Percentiles rank a stretch among this genome's conserved stretches.
These are phyloP conservation scores for Chiroxiphia lanceolata DNA, from an alignment of 2,797 vertebrate genomes.

Conservation along the genomic window DNA sequence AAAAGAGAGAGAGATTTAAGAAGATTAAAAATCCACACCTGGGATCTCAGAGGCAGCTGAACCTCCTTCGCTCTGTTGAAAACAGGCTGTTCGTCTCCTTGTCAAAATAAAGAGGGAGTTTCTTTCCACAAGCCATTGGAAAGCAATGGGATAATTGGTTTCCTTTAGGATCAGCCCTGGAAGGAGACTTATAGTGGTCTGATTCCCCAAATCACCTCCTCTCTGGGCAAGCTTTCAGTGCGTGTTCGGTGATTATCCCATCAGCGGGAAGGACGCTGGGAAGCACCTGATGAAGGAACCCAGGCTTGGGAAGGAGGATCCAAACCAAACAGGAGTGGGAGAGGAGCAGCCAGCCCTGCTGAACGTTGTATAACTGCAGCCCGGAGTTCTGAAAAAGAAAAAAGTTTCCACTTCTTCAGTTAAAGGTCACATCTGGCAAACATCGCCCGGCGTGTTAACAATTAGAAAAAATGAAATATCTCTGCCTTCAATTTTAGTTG, in stretches of 20 bases:
- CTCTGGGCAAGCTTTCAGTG: not conserved
- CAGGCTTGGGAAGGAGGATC: slow-evolving; percentile 3
- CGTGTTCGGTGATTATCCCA: not conserved
- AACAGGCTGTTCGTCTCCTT: not conserved
- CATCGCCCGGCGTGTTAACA: slow-evolving; percentile 31
- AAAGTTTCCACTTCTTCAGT: slow-evolving; percentile 49
- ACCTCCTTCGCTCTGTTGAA: not conserved
- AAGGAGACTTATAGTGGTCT: not conserved
- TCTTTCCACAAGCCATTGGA: not conserved
- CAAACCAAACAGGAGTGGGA: slow-evolving; percentile 55
- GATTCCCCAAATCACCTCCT: not conserved
- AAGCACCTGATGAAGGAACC: slow-evolving; percentile 63
- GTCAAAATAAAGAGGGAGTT: not conserved
- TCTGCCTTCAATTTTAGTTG: slow-evolving; percentile 28
- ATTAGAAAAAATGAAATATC: slow-evolving; percentile 53
- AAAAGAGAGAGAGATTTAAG: not conserved
- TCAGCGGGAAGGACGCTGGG: not conserved
- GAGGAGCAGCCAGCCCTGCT: not conserved
- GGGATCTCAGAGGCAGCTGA: not conserved
- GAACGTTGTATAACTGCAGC: slow-evolving; percentile 2
- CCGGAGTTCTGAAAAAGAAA: not conserved
- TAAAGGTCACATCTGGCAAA: slow-evolving; percentile 62
- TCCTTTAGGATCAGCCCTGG: not conserved
- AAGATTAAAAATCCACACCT: not conserved
- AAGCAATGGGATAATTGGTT: slow-evolving; percentile 15